Evolutionary conservation across 2,113 vertebrate species (phyloP).

Genomic region (Brachypteracias leptosomus): DNA sequence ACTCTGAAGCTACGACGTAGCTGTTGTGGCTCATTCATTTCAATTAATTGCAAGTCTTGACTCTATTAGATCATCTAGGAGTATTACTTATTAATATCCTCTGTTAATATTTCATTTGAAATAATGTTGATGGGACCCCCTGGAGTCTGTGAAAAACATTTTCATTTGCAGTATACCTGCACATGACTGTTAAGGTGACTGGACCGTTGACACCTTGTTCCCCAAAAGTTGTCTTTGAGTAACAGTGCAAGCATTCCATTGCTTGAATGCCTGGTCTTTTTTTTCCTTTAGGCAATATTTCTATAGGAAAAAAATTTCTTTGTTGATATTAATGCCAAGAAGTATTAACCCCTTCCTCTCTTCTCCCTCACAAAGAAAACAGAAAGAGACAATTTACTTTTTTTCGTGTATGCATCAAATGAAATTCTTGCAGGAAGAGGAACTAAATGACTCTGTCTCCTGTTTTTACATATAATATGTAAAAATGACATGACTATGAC

Average conservation of each 20-base stretch:
- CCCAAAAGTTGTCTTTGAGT: neutral
- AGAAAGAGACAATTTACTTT: neutral
- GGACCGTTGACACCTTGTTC: neutral
- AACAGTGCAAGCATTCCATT: neutral
- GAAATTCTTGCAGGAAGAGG: neutral
- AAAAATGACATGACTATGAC: neutral
- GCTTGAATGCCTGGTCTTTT: neutral
- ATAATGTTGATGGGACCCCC: constrained; percentile 16
- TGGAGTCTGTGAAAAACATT: neutral
- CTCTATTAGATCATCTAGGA: neutral
- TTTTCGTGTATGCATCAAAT: neutral
- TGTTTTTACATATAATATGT: neutral
- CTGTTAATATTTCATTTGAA: constrained; percentile 35
- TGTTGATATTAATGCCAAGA: neutral
- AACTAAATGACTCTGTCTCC: neutral
- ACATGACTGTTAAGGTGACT: neutral
- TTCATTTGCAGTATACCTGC: neutral
- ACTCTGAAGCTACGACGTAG: rapidly evolving
- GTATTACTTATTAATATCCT: constrained; percentile 26
- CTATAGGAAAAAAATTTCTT: neutral
- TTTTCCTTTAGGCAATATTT: neutral
- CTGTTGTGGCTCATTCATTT: neutral
- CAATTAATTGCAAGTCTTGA: neutral
- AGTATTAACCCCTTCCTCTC: neutral
- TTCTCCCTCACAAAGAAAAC: neutral